Conservation (phyloP, 2,113 vertebrate genomes). For the Oreotragus oreotragus region DNA sequence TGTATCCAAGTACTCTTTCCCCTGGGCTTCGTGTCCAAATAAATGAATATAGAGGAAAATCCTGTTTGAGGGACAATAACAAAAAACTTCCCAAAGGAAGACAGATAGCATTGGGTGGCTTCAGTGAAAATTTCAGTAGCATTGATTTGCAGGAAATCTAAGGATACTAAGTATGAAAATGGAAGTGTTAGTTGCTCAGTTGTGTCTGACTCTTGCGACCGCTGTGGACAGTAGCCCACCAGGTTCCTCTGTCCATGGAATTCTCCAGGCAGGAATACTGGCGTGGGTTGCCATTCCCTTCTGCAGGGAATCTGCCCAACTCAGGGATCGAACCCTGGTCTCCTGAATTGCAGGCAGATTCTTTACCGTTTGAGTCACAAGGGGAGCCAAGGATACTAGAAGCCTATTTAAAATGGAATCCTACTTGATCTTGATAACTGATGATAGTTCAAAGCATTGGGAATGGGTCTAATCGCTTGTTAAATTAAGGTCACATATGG, state of each 20-base stretch:
- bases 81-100: neutral
- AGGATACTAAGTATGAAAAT: neutral
- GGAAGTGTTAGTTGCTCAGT: neutral
- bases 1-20: neutral
- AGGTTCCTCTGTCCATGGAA: neutral
- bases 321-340: neutral
- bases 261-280: neutral
- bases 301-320: neutral
- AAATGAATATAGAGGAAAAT: neutral
- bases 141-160: neutral
- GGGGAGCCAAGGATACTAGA: neutral
- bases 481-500: conserved; percentile 37
- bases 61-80: neutral
- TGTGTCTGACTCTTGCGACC: neutral
- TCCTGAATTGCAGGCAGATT: neutral
- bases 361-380: neutral
- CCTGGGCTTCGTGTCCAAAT: neutral
- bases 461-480: conserved; percentile 15
- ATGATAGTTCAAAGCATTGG: conserved; percentile 17
- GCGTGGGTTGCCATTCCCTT: neutral
- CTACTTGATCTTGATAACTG: conserved; percentile 24
- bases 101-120: neutral
- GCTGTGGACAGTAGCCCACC: neutral
- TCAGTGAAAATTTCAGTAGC: neutral
- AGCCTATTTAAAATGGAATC: conserved; percentile 31